Evolutionary conservation across 2,888 invertebrate species (phyloP).

Genomic region (Spialia ferax): DNA sequence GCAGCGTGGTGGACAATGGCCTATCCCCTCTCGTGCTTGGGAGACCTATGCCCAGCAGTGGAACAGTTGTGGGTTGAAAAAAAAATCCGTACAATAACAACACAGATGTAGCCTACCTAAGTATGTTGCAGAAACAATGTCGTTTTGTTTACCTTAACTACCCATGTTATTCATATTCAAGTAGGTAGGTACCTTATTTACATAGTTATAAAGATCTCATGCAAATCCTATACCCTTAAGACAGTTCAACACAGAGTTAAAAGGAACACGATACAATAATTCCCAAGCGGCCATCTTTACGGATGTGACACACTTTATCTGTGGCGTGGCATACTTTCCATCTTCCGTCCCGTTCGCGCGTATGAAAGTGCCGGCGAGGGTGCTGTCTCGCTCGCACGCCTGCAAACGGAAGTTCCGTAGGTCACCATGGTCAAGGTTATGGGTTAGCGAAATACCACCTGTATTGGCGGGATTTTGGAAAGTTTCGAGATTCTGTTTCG

Average conservation of each 20-base stretch:
- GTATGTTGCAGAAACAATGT: too few species aligned
- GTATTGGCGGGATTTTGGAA: conserved; percentile 40
- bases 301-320: conserved; percentile 67
- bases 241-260: conserved; percentile 21
- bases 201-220: too few species aligned
- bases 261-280: conserved; percentile 38
- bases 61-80: too few species aligned
- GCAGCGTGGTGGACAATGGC: too few species aligned
- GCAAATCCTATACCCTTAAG: conserved; percentile 31
- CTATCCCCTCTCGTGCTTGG: too few species aligned
- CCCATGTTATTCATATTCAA: too few species aligned
- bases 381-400: conserved; percentile 48
- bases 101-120: too few species aligned
- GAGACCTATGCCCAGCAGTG: too few species aligned
- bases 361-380: conserved; percentile 45
- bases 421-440: conserved; percentile 75
- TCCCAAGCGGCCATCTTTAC: conserved; percentile 56
- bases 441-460: conserved; percentile 46
- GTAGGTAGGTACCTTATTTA: too few species aligned
- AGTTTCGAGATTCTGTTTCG: background rate
- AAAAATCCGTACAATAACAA: too few species aligned
- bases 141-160: too few species aligned
- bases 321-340: conserved; percentile 60
- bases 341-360: conserved; percentile 54
- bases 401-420: conserved; percentile 50